A percentile compares a stretch with the other conserved stretches of the same genome.
phyloP scores from a whole-genome alignment of 1,140 invertebrate species.

The Macrotrachela quadricornifera region DNA sequence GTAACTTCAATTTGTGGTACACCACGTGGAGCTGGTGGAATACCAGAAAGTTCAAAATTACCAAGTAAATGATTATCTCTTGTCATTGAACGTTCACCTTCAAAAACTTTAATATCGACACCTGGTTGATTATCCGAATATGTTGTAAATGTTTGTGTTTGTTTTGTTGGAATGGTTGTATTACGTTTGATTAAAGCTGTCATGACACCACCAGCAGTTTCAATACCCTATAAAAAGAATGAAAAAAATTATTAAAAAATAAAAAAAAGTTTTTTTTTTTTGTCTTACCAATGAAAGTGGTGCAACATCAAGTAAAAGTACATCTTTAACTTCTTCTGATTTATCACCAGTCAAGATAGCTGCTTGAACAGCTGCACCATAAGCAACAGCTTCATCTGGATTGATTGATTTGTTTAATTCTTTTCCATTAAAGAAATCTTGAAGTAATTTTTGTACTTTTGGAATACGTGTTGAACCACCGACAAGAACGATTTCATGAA shows the following conservation, averaged over 20 bases:
- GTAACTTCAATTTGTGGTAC: conserved; percentile 44
- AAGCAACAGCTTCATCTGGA: conserved; percentile 37
- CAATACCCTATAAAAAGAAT: conserved; percentile 17
- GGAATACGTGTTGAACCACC: conserved; percentile 42
- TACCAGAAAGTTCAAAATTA: conserved; percentile 65
- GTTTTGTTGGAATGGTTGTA: conserved; percentile 6
- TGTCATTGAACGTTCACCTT: conserved; percentile 68
- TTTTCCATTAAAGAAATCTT: conserved; percentile 28
- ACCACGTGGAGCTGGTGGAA: conserved; percentile 39
- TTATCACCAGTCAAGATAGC: conserved; percentile 42
- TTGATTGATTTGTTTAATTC: conserved; percentile 18
- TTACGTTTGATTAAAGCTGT: conserved; percentile 16
- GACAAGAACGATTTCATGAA: conserved; percentile 39
- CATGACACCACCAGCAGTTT: conserved; percentile 45
- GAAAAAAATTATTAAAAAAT: no score
- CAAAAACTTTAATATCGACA: conserved; percentile 54
- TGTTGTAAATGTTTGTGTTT: conserved; percentile 7
- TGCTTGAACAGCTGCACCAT: conserved; percentile 36
- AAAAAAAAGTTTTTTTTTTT: no score
- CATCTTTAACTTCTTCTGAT: conserved; percentile 20
- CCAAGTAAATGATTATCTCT: conserved; percentile 69
- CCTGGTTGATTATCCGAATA: conserved; percentile 9
- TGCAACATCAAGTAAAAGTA: conserved; percentile 26
- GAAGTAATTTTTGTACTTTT: conserved; percentile 36
- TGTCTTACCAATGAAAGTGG: conserved; percentile 16